These are phyloP conservation scores for Diglossa cyanea DNA, from an alignment of 2,797 vertebrate species.

Conservation along the genomic window DNA sequence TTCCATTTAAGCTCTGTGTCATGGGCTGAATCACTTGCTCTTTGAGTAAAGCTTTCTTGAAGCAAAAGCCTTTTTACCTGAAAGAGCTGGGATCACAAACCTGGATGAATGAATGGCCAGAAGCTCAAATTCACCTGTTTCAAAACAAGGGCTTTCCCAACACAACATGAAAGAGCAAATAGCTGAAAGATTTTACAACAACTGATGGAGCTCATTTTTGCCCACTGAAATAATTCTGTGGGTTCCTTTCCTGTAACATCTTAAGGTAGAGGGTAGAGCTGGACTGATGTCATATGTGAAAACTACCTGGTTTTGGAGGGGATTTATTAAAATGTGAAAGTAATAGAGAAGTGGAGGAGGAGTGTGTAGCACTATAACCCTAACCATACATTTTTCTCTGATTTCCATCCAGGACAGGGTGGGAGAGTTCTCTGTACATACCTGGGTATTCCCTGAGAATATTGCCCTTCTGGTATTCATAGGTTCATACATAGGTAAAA, in stretches of 20 bases:
- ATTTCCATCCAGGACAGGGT: background rate
- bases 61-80: background rate
- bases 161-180: background rate
- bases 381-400: background rate
- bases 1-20: background rate
- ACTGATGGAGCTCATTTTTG: background rate
- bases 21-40: background rate
- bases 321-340: background rate
- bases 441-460: background rate
- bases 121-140: background rate
- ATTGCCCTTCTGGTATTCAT: background rate
- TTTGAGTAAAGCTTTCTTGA: background rate
- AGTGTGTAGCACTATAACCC: background rate
- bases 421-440: background rate
- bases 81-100: background rate
- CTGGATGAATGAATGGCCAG: background rate
- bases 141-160: background rate
- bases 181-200: background rate
- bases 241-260: background rate
- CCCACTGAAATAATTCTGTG: background rate
- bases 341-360: background rate
- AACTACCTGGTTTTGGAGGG: background rate
- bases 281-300: background rate
- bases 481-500: background rate
- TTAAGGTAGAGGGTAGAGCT: background rate